Evolutionary conservation across 2,113 vertebrate genomes (phyloP), one percentile per base, ranked within the genome.

Genomic region (Grantiella picta): DNA sequence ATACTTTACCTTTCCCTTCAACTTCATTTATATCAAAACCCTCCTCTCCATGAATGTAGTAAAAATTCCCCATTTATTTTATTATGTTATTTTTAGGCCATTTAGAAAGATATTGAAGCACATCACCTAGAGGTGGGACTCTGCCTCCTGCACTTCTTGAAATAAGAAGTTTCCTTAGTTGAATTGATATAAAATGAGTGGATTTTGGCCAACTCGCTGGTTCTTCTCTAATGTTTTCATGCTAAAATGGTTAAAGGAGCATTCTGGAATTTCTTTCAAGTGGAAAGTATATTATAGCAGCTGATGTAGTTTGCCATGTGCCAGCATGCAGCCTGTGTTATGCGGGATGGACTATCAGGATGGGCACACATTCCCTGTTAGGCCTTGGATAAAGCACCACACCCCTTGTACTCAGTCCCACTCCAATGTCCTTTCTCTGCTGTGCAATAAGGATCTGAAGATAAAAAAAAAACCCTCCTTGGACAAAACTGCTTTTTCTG

Each of bases 131-230:
- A 83, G 36, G 9, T 25, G n/a, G 12, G 29, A 45, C 31, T 79
- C 47, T 28, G 14, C 47, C 50, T 88, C 29, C 29, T 42, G 14
- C 3, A 33, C 4, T 18, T 42, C n/a, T 70, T 72, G 28, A 73
- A 64, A 72, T 35, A 45, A 8, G 3, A 29, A 38, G 8, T 56
- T 91, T 59, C 11, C n/a, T 79, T 52, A 40, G 44, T 3, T 71
- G 9, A 64, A 56, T 4, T 38, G 53, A 11, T 89, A 11, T 24
- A 35, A 81, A 57, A 75, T 49, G 25, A 81, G 7, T 35, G 21
- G 19, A 31, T 70, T 82, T 82, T 75, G 35, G 19, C 24, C 42
- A 84, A 2, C 28, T 77, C 0, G 0, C 7, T 50, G 2, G 5
- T 49, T 56, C 24, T 84, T 82, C 77, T 82, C 22, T n/a, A 14